phyloP scores from a whole-genome alignment of 2,888 invertebrate species.

The Tipula unca region DNA sequence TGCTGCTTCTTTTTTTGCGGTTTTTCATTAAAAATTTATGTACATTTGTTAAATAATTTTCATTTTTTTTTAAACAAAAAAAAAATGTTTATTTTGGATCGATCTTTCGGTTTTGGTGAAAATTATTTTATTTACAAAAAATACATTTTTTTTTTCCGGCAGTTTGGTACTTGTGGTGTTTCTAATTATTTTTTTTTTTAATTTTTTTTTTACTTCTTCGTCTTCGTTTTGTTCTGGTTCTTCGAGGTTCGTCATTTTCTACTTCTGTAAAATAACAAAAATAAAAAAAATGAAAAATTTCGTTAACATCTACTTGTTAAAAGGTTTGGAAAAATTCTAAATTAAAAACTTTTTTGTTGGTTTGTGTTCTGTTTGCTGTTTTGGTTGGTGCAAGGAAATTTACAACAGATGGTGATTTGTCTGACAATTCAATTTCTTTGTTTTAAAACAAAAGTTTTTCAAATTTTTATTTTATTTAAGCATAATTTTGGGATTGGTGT shows the following conservation, averaged over 20 bases:
- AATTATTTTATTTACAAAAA: not conserved
- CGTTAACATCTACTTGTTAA: not conserved
- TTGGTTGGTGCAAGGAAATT: not conserved
- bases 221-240: not conserved
- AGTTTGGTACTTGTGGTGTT: conserved; percentile 8
- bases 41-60: conserved; percentile 8
- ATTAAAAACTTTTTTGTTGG: not conserved
- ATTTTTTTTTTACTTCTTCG: not conserved
- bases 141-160: not conserved
- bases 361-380: not conserved
- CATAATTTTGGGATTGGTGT: not conserved
- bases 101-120: not conserved
- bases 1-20: not conserved
- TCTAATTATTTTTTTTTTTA: not conserved
- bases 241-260: not conserved
- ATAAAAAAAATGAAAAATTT: not conserved
- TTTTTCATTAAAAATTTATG: not conserved
- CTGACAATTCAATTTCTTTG: not conserved
- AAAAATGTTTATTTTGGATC: conserved; percentile 4
- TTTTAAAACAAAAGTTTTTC: not conserved
- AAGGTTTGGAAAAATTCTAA: not conserved
- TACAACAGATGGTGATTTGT: not conserved
- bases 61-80: not conserved
- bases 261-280: not conserved
- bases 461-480: not conserved